These are phyloP conservation scores for Limanda limanda DNA, from an alignment of 2,113 vertebrate species.

Conservation along the genomic window DNA sequence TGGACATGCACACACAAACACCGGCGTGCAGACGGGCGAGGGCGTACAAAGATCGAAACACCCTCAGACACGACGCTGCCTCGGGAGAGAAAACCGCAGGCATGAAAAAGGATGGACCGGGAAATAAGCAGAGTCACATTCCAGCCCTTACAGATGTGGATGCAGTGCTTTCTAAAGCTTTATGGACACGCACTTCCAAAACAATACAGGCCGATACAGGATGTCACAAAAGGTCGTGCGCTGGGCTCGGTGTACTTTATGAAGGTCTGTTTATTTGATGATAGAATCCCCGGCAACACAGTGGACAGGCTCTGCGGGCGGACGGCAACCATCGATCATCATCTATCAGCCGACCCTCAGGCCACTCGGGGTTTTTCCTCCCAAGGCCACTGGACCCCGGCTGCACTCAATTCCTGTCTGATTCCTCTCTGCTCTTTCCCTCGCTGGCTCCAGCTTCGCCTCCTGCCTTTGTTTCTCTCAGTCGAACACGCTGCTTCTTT, in stretches of 20 bases:
- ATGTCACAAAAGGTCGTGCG: slow-evolving; percentile 18
- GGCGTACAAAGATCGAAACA: slow-evolving; percentile 46
- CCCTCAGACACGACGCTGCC: slow-evolving; percentile 36
- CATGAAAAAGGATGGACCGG: slow-evolving; percentile 26
- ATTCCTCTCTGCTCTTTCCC: slow-evolving; percentile 39
- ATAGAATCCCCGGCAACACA: slow-evolving; percentile 43
- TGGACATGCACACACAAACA: slow-evolving; percentile 10
- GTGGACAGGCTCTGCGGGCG: slow-evolving; percentile 36
- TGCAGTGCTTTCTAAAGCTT: slow-evolving; percentile 22
- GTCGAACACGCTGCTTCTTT: slow-evolving; percentile 31
- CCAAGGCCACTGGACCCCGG: slow-evolving; percentile 8
- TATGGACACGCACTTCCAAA: slow-evolving; percentile 35
- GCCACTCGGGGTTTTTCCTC: slow-evolving; percentile 41
- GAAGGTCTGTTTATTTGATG: slow-evolving; percentile 58
- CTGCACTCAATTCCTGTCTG: slow-evolving; percentile 61
- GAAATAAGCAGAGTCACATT: slow-evolving; percentile 12
- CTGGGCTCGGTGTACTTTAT: slow-evolving; percentile 18
- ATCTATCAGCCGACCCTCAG: slow-evolving; percentile 67
- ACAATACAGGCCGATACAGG: background rate
- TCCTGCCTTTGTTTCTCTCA: slow-evolving; percentile 34
- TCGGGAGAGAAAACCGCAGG: slow-evolving; percentile 30
- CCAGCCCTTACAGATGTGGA: background rate
- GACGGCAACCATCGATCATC: slow-evolving; percentile 70
- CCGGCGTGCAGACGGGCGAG: background rate
- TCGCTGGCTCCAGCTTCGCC: slow-evolving; percentile 5